phyloP scores from a whole-genome alignment of 2,888 invertebrate species.

The Rapana venosa region DNA sequence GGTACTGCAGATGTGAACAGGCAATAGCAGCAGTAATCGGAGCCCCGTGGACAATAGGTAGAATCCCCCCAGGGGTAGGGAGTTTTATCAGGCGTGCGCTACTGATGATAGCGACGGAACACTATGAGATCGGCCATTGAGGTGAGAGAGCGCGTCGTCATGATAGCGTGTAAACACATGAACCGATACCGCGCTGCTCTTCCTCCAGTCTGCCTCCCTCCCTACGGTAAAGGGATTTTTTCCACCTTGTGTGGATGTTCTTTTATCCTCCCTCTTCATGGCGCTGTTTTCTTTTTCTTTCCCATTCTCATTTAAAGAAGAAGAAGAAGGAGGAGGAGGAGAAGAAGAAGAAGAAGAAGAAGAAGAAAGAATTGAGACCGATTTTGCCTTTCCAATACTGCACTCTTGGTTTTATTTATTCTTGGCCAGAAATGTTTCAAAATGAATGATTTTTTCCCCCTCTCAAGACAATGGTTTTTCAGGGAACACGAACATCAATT shows the following conservation, averaged over 20 bases:
- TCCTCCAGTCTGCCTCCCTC: background rate
- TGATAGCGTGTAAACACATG: constrained; percentile 31
- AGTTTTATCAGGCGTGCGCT: background rate
- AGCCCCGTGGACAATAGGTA: background rate
- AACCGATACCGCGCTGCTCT: background rate
- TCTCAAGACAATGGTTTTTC: too few relatives aligned
- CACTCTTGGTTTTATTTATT: too few relatives aligned
- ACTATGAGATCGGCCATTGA: background rate
- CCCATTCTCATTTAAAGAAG: background rate
- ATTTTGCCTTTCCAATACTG: too few relatives aligned
- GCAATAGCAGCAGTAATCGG: background rate
- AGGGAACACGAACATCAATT: too few relatives aligned
- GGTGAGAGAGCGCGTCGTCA: constrained; percentile 21
- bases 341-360: too few relatives aligned
- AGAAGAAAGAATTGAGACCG: too few relatives aligned
- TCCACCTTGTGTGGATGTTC: too few relatives aligned
- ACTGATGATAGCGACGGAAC: background rate
- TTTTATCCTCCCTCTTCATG: background rate
- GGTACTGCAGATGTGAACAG: background rate
- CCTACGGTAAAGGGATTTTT: background rate
- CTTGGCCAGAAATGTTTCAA: too few relatives aligned
- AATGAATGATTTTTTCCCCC: too few relatives aligned
- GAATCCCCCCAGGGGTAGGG: background rate
- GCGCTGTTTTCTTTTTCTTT: background rate
- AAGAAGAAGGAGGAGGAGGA: too few relatives aligned